Percentiles rank a stretch among this genome's conserved stretches.
Evolutionary conservation across 2,797 vertebrate species (phyloP).

Genomic region (Ctenosaura bakeri): DNA sequence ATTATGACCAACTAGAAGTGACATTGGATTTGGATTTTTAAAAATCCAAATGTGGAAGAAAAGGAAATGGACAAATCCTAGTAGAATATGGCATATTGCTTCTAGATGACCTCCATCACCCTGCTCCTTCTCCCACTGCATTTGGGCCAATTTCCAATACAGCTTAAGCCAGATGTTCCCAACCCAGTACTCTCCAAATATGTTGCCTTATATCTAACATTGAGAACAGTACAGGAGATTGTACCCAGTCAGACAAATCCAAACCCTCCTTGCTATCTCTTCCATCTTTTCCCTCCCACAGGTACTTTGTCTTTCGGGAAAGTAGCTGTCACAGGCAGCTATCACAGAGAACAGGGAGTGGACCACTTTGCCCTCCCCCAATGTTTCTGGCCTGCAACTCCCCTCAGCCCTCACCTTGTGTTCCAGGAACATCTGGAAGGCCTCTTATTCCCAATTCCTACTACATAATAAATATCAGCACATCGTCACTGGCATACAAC

Average conservation of each 20-base stretch:
- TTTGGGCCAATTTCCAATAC: background rate
- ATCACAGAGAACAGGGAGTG: background rate
- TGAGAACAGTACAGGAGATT: background rate
- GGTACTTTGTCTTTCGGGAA: background rate
- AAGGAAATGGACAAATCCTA: background rate
- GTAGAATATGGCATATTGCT: background rate
- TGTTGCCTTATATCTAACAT: background rate
- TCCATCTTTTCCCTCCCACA: background rate
- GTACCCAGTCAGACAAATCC: background rate
- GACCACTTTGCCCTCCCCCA: too few relatives aligned
- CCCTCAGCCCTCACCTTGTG: too few relatives aligned
- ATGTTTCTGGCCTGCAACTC: too few relatives aligned
- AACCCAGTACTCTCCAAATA: background rate
- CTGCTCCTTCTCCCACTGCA: background rate
- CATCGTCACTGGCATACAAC: background rate
- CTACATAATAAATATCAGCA: background rate
- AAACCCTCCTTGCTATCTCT: background rate
- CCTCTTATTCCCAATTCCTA: too few relatives aligned
- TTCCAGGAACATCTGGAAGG: too few relatives aligned
- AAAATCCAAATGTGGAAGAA: background rate
- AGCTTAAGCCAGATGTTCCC: background rate
- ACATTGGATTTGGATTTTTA: background rate
- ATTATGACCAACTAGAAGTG: background rate
- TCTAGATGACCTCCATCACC: background rate
- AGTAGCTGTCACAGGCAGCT: background rate